phyloP scores from a whole-genome alignment of 2,888 invertebrate species.

The Erannis defoliaria region DNA sequence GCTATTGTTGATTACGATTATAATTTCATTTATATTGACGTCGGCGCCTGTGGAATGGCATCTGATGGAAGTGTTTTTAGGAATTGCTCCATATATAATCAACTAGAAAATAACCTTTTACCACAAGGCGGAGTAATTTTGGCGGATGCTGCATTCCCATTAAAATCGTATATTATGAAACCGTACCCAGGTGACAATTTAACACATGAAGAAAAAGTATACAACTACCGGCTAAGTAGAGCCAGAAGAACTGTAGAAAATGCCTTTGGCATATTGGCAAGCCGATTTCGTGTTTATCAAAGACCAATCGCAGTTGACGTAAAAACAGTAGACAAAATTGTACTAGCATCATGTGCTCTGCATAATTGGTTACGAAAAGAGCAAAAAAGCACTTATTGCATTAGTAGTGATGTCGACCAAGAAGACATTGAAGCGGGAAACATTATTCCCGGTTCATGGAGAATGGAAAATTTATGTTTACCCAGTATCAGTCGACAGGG shows the following conservation, averaged over 20 bases:
- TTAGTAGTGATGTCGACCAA: too few relatives aligned
- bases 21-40: too few relatives aligned
- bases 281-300: conserved; percentile 25
- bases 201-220: conserved; percentile 30
- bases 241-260: conserved; percentile 39
- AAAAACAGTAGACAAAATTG: conserved; percentile 30
- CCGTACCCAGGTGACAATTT: conserved; percentile 32
- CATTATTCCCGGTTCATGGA: too few relatives aligned
- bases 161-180: neutral
- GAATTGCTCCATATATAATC: conserved; percentile 31
- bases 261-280: conserved; percentile 40
- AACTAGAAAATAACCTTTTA: conserved; percentile 33
- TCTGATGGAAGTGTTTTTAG: conserved; percentile 39
- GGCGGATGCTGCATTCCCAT: conserved; percentile 26
- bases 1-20: conserved; percentile 37
- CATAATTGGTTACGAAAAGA: conserved; percentile 36
- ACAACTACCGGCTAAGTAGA: conserved; percentile 37
- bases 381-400: too few relatives aligned
- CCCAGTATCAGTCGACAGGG: too few relatives aligned
- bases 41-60: conserved; percentile 38
- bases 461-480: too few relatives aligned
- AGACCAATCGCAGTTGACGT: conserved; percentile 32
- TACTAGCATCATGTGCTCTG: conserved; percentile 37
- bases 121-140: conserved; percentile 33
- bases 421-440: too few relatives aligned